phyloP scores from a whole-genome alignment of 1,140 invertebrate genomes.

The Ooceraea biroi region DNA sequence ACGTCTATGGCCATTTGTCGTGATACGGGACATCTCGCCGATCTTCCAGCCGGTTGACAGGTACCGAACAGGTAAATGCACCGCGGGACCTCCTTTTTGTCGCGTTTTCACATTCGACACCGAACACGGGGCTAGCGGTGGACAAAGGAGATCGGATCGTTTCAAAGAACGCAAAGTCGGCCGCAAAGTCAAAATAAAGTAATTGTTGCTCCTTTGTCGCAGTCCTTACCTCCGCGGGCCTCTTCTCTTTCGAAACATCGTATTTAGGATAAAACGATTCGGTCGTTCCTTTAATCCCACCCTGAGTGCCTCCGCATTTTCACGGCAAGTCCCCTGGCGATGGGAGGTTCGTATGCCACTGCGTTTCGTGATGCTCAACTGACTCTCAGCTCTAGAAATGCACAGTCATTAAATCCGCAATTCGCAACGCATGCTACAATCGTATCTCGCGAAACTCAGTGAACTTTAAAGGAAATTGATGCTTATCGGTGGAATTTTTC shows the following conservation, averaged over 20 bases:
- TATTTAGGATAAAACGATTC: slow-evolving; percentile 13
- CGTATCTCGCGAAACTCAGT: too few relatives aligned
- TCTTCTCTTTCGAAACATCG: background rate
- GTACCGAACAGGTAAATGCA: slow-evolving; percentile 65
- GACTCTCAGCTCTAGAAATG: background rate
- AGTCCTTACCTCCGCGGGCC: slow-evolving; percentile 9
- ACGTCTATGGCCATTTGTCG: slow-evolving; percentile 73
- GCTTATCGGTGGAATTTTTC: too few relatives aligned
- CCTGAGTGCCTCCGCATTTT: background rate
- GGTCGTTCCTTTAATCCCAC: slow-evolving; percentile 22
- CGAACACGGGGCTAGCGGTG: background rate
- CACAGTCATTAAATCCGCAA: slow-evolving; percentile 20
- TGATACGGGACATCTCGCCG: slow-evolving; percentile 66
- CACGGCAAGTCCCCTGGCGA: background rate
- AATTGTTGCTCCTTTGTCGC: slow-evolving; percentile 69
- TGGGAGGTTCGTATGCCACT: background rate
- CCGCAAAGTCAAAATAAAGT: slow-evolving; percentile 81
- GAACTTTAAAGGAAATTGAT: too few relatives aligned
- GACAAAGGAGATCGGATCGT: slow-evolving; percentile 51
- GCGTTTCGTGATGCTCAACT: slow-evolving; percentile 22
- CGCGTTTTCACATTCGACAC: slow-evolving; percentile 55
- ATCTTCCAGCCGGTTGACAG: slow-evolving; percentile 66
- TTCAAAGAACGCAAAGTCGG: slow-evolving; percentile 46
- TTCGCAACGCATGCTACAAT: too few relatives aligned
- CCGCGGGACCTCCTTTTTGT: slow-evolving; percentile 57